Conservation (phyloP, 2,113 vertebrate genomes). For the Entosphenus tridentatus region DNA sequence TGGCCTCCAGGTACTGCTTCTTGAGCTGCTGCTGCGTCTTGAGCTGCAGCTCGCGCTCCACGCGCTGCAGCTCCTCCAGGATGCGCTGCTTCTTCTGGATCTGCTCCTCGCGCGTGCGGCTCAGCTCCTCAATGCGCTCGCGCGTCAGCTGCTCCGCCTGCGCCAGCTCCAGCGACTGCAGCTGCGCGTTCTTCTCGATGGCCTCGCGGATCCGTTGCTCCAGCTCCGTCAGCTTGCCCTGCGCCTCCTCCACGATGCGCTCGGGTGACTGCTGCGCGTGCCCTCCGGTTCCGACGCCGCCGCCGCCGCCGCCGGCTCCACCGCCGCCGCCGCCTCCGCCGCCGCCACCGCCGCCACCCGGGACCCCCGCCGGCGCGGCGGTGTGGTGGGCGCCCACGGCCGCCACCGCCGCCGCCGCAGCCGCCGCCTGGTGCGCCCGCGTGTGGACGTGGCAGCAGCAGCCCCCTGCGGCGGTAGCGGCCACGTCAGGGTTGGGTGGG, state of each 20-base stretch:
- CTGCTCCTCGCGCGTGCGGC: conserved; percentile 98
- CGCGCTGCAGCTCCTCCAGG: conserved; percentile 95
- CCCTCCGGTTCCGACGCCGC: background rate
- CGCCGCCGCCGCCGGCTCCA: background rate
- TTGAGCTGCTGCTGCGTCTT: conserved; percentile 99
- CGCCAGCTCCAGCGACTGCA: conserved; percentile 93
- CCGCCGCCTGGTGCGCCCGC: background rate
- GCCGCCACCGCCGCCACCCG: too few relatives aligned
- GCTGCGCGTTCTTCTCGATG: conserved; percentile 82
- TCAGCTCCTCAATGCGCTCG: conserved; percentile 98
- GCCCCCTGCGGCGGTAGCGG: background rate
- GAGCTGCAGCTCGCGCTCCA: conserved; percentile 92
- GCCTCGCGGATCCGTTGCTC: conserved; percentile 88
- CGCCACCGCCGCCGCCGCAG: too few relatives aligned
- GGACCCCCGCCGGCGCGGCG: too few relatives aligned
- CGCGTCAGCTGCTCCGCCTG: conserved; percentile 99
- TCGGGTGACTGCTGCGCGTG: conserved; percentile 47
- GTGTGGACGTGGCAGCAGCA: background rate
- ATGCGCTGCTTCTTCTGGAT: conserved; percentile 99
- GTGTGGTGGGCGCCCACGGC: too few relatives aligned
- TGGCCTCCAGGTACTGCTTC: conserved; percentile 99
- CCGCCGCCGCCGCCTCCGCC: background rate
- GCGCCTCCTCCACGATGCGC: conserved; percentile 97
- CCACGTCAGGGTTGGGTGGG: background rate
- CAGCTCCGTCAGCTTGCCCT: conserved; percentile 96